Conservation (phyloP, 2,888 invertebrate species). For the Pyrocoelia pectoralis region DNA sequence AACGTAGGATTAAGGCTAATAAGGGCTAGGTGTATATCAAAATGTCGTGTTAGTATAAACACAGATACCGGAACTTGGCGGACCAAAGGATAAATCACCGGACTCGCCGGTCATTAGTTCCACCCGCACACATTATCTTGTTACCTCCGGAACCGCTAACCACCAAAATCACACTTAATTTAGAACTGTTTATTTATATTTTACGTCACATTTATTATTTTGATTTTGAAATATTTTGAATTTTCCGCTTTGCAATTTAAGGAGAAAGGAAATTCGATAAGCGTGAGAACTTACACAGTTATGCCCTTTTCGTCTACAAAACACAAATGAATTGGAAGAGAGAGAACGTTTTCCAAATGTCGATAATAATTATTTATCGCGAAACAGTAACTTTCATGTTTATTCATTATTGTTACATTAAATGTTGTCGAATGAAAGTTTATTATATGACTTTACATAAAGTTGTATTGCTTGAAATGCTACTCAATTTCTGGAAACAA, state of each 20-base stretch:
- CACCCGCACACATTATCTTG: constrained; percentile 57
- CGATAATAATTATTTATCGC: no score
- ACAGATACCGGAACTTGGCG: constrained; percentile 55
- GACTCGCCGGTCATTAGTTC: constrained; percentile 60
- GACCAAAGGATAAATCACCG: constrained; percentile 58
- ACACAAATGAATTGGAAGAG: no score
- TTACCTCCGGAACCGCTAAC: constrained; percentile 53
- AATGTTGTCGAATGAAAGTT: background rate
- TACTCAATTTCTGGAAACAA: constrained; percentile 35
- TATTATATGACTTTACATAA: constrained; percentile 4
- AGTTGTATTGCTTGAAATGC: constrained; percentile 27
- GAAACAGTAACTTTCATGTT: no score
- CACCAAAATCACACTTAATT: constrained; percentile 49
- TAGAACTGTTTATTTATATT: constrained; percentile 47
- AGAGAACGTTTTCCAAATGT: no score
- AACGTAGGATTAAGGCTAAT: constrained; percentile 56
- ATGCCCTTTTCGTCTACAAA: no score
- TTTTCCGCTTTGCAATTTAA: no score
- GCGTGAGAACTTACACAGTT: no score
- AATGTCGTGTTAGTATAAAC: constrained; percentile 54
- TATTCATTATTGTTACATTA: background rate
- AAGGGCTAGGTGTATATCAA: constrained; percentile 57
- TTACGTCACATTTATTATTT: no score
- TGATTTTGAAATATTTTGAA: no score
- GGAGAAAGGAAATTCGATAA: no score